Conservation (phyloP, 2,113 vertebrate genomes). For the Sigmodon hispidus region DNA sequence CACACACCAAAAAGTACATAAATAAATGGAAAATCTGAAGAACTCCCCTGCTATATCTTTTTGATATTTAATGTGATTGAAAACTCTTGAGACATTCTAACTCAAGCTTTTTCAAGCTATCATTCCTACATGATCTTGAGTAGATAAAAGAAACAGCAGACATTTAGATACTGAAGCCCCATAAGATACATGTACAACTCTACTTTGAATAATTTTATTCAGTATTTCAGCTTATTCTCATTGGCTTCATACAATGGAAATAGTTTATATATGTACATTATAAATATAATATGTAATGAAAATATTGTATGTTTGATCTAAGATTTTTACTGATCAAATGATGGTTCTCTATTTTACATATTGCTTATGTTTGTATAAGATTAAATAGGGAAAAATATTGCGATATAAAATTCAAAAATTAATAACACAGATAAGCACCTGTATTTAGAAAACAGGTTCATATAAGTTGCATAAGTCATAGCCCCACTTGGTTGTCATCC, state of each 20-base stretch:
- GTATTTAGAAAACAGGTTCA: not conserved
- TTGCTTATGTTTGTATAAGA: not conserved
- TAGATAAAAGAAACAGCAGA: not conserved
- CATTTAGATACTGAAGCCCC: not conserved
- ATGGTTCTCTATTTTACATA: not conserved
- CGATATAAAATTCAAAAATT: not conserved
- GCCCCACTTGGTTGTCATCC: constrained; percentile 2
- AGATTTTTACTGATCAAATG: not conserved
- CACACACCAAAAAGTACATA: not conserved
- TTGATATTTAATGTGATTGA: not conserved
- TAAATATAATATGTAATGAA: not conserved
- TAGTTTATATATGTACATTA: not conserved
- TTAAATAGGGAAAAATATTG: not conserved
- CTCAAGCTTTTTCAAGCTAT: not conserved
- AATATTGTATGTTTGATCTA: constrained; percentile 23
- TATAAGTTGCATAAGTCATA: not conserved
- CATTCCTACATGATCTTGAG: not conserved
- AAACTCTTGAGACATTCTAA: not conserved
- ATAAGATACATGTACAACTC: not conserved
- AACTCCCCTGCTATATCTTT: not conserved
- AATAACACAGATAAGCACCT: not conserved
- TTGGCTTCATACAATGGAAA: not conserved
- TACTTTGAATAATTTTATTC: constrained; percentile 29
- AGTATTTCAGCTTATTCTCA: not conserved
- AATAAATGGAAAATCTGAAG: not conserved